These are phyloP conservation scores for Catocala fraxini DNA, from an alignment of 2,888 invertebrate genomes.

Conservation along the genomic window DNA sequence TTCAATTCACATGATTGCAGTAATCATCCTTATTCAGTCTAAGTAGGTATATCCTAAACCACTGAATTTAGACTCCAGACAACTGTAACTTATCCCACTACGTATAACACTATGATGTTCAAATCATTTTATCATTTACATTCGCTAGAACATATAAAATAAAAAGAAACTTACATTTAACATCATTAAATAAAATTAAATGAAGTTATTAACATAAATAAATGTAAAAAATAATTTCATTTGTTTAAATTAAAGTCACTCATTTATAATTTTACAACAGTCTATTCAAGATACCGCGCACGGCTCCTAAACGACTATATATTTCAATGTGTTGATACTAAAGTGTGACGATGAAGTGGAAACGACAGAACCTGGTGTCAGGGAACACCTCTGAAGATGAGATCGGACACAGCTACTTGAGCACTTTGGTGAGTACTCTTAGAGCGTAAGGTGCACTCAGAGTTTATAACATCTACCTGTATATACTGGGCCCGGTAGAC, in stretches of 20 bases:
- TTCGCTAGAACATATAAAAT: too few species aligned
- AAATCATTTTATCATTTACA: too few species aligned
- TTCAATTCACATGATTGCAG: conserved; percentile 10
- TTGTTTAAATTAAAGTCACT: conserved; percentile 6
- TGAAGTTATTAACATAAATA: too few species aligned
- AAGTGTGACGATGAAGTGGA: conserved; percentile 69
- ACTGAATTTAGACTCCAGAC: not conserved
- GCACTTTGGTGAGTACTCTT: conserved; percentile 77
- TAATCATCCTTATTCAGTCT: conserved; percentile 13
- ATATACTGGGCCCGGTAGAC: too few species aligned
- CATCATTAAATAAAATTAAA: too few species aligned
- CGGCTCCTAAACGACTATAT: conserved; percentile 17
- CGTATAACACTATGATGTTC: too few species aligned
- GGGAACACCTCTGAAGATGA: conserved; percentile 84
- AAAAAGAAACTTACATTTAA: too few species aligned
- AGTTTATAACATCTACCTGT: too few species aligned
- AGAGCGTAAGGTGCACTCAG: not conserved
- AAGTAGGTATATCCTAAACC: conserved; percentile 12
- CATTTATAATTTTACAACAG: conserved; percentile 19
- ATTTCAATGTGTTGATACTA: conserved; percentile 39
- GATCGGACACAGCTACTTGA: conserved; percentile 81
- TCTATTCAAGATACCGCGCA: conserved; percentile 23
- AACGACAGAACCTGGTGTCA: conserved; percentile 73
- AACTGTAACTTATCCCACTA: too few species aligned
- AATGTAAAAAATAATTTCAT: too few species aligned